phyloP scores from a whole-genome alignment of 2,797 vertebrate species.

The Intellagama lesueurii region DNA sequence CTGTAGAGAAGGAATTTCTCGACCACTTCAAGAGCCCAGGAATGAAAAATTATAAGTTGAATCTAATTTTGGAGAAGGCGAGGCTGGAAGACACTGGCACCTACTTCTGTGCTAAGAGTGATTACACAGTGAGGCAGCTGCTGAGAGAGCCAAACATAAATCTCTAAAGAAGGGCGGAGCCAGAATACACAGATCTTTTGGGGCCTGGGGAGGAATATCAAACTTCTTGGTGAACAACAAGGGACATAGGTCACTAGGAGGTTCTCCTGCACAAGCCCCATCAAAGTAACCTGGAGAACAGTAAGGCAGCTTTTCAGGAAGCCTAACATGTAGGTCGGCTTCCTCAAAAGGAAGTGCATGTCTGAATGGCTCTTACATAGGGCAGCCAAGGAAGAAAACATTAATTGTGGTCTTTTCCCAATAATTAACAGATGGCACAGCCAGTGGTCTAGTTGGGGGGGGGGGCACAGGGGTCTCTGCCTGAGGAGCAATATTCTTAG shows the following conservation, averaged over 20 bases:
- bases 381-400: too few species aligned
- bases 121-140: conserved; percentile 10
- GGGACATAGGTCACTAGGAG: neutral
- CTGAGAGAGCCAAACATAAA: neutral
- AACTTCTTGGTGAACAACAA: too few species aligned
- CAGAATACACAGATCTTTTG: too few species aligned
- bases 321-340: neutral
- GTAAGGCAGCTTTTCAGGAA: neutral
- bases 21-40: neutral
- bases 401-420: too few species aligned
- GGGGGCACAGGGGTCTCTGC: too few species aligned
- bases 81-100: neutral
- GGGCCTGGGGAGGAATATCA: too few species aligned
- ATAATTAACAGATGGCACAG: too few species aligned
- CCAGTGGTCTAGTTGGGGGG: too few species aligned
- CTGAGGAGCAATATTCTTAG: too few species aligned
- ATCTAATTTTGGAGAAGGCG: neutral
- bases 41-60: neutral
- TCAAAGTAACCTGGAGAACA: neutral
- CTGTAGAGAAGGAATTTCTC: neutral
- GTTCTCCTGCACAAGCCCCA: conserved; percentile 7
- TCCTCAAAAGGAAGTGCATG: neutral
- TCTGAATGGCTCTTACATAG: too few species aligned
- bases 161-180: too few species aligned
- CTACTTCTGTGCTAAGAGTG: conserved; percentile 20